A percentile compares a stretch with the other conserved stretches of the same genome.
These are phyloP conservation scores for Polypedilum vanderplanki DNA, from an alignment of 1,140 invertebrate species.

Conservation along the genomic window DNA sequence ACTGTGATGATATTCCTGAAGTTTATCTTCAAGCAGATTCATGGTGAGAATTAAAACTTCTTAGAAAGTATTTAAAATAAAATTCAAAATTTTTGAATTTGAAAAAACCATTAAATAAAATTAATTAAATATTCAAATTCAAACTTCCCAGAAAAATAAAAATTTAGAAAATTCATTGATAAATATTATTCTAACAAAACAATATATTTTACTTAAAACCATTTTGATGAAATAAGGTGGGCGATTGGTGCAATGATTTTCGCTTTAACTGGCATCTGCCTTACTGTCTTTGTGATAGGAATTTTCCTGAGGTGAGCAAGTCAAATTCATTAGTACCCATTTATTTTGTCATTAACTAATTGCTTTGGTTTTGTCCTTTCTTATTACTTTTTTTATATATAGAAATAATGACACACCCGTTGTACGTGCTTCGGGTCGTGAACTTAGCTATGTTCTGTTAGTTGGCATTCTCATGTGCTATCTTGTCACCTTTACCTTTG, in stretches of 20 bases:
- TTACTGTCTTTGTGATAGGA: conserved; percentile 61
- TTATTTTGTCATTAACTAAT: neutral
- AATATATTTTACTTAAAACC: too few relatives aligned
- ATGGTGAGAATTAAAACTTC: conserved; percentile 44
- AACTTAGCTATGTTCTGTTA: conserved; percentile 82
- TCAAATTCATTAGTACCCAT: too few relatives aligned
- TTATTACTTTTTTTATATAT: neutral
- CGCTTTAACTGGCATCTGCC: conserved; percentile 67
- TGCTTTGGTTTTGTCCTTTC: neutral
- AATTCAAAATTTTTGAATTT: too few relatives aligned
- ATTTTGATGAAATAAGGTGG: conserved; percentile 46
- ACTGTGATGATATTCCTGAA: conserved; percentile 73
- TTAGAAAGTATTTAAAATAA: too few relatives aligned
- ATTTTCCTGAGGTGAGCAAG: conserved; percentile 51
- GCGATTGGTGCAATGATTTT: conserved; percentile 84
- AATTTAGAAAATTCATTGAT: too few relatives aligned
- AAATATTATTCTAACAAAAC: too few relatives aligned
- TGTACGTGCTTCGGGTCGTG: conserved; percentile 81
- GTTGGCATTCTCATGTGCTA: conserved; percentile 84
- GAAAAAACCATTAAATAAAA: too few relatives aligned
- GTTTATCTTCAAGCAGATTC: conserved; percentile 72
- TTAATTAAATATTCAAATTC: too few relatives aligned
- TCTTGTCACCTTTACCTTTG: conserved; percentile 74
- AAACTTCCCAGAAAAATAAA: too few relatives aligned
- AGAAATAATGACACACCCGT: conserved; percentile 78